Evolutionary conservation across 1,140 invertebrate genomes (phyloP), one percentile per base, ranked within the genome.

Genomic region (Drosophila parvula): DNA sequence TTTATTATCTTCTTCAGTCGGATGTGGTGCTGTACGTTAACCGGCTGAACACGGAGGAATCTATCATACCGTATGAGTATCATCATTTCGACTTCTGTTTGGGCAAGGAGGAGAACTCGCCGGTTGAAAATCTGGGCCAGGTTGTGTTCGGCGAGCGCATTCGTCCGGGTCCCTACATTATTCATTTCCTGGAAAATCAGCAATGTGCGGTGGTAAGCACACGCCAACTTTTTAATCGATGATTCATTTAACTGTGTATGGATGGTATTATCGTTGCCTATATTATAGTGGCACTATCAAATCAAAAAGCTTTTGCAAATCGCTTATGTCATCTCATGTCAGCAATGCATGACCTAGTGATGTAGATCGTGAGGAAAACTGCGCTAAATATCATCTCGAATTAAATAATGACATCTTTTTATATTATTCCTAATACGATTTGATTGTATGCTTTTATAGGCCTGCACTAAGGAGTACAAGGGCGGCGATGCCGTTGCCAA

Each of bases 101-200:
- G 5, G 93, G 93, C 55, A 94, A 95, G 82, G 95, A 96, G 78
- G 94, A 94, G 44, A 94, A 96, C 75, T 96, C 96, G n/a, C 98
- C 98, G 7, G 97, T 97, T 6, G 98, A 99, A 93, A 99, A 99
- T 92, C 94, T 99, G 41, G 99, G 99, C 3, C 99, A 99, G 93
- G 98, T 99, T 56, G 96, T 99, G 0, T 99, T 99, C 94, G 99
- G 99, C 44, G 98, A 99, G 93, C 94, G 99, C 84, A 99, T 99
- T 85, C 93, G 97, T 53, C 96, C 97, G 5, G 99, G 98, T 55
- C 96, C 96, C 4, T 99, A 99, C 79, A 95, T 96, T 91, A 96
- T 96, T 27, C 92, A 95, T 58, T 97, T 97, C 81, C 91, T 96
- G 69, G 94, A 97, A 86, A 93, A 96, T 91, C 92, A 95, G 45